Percentiles rank a stretch among this genome's conserved stretches.
phyloP scores from a whole-genome alignment of 2,797 vertebrate species.

The Myotis planiceps region DNA sequence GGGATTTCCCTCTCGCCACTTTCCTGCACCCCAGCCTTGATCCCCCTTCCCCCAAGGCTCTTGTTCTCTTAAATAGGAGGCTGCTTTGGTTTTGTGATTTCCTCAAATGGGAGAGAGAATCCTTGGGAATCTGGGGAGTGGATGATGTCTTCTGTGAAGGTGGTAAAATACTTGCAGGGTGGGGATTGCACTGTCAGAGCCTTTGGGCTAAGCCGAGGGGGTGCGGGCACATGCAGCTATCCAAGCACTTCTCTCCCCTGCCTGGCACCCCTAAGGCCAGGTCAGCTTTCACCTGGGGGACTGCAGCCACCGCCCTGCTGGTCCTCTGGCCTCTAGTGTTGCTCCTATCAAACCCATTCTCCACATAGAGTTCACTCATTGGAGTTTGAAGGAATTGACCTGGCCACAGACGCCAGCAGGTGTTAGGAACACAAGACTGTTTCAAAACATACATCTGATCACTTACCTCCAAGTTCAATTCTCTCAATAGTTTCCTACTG shows the following conservation, averaged over 20 bases:
- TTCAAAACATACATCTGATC: background rate
- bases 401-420: background rate
- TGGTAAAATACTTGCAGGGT: too few species aligned
- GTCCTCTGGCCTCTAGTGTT: too few species aligned
- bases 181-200: background rate
- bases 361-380: background rate
- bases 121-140: background rate
- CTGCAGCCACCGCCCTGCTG: too few species aligned
- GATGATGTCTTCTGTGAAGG: background rate
- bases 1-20: rapidly evolving
- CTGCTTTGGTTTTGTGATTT: background rate
- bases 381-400: background rate
- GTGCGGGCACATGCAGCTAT: background rate
- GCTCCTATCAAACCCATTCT: background rate
- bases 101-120: background rate
- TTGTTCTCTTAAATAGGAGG: background rate
- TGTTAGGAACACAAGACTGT: background rate
- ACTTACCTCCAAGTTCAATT: background rate
- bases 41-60: rapidly evolving
- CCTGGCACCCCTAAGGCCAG: background rate
- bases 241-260: background rate
- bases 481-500: background rate
- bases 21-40: background rate
- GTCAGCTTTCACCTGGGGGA: background rate
- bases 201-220: rapidly evolving